These are phyloP conservation scores for Molossus alvarezi DNA, from an alignment of 2,797 vertebrate genomes.

Conservation along the genomic window DNA sequence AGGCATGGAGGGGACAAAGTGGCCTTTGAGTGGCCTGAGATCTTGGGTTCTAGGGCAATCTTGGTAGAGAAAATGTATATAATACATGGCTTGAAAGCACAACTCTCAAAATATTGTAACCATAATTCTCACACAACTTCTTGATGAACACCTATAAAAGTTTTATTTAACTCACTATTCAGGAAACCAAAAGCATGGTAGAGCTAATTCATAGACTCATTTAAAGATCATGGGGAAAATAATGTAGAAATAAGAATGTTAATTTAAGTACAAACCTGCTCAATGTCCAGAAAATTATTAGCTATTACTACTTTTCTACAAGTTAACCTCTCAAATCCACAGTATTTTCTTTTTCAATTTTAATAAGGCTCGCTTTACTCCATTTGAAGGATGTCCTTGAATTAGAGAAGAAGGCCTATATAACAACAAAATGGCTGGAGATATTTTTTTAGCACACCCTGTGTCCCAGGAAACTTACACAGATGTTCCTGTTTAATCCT, in stretches of 20 bases:
- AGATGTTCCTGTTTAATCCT: neutral
- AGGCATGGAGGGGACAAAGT: neutral
- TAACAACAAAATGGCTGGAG: neutral
- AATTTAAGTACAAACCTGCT: constrained; percentile 44
- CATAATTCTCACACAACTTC: neutral
- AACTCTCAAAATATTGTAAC: constrained; percentile 39
- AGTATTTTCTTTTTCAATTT: neutral
- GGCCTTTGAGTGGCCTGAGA: neutral
- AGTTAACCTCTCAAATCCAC: constrained; percentile 53
- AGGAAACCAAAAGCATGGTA: constrained; percentile 48
- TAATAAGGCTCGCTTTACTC: neutral
- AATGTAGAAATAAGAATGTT: neutral
- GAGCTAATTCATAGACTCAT: neutral
- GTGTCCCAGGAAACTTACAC: neutral
- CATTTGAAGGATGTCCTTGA: neutral
- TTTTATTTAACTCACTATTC: constrained; percentile 33
- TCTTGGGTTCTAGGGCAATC: neutral
- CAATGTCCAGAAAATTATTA: neutral
- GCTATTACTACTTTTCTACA: constrained; percentile 40
- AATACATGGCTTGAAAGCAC: neutral
- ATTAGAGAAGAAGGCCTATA: neutral
- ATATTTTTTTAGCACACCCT: neutral
- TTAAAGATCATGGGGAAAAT: neutral
- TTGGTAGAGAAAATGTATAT: neutral
- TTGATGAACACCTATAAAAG: neutral